Percentiles rank a stretch among this genome's conserved stretches.
Conservation (phyloP, 2,113 vertebrate species). For the Aegotheles bennettii region DNA sequence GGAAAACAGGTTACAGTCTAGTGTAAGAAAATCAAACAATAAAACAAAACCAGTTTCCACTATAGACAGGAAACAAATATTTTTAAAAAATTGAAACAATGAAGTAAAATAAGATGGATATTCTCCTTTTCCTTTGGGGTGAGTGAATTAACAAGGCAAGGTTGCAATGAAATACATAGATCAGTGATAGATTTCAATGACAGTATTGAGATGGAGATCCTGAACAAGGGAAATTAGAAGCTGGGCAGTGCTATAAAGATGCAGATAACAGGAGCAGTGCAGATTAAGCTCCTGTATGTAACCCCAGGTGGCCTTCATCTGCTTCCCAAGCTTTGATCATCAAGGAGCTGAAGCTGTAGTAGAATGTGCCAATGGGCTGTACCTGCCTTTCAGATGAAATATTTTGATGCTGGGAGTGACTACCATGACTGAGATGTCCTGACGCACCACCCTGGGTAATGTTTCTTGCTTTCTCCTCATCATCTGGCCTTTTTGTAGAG, state of each 20-base stretch:
- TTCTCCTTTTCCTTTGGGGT: background rate
- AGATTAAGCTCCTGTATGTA: background rate
- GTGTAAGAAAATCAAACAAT: background rate
- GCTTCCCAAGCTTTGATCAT: background rate
- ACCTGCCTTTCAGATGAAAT: background rate
- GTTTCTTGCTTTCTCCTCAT: background rate
- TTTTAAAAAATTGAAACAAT: background rate
- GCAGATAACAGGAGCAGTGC: background rate
- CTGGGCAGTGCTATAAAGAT: background rate
- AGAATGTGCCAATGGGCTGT: background rate
- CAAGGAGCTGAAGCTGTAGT: background rate
- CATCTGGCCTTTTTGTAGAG: background rate
- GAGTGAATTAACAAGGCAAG: background rate
- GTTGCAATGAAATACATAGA: background rate
- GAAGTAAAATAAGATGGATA: background rate
- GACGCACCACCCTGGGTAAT: background rate
- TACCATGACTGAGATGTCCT: background rate
- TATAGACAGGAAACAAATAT: background rate
- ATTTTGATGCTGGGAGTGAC: background rate
- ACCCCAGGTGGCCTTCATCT: background rate
- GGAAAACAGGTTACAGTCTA: background rate
- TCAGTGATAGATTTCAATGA: background rate
- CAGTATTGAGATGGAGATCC: background rate
- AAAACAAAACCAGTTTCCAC: background rate
- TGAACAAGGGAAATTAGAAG: background rate